A percentile compares a stretch with the other conserved stretches of the same genome.
Conservation (phyloP, 1,140 invertebrate genomes). For the Ericerus pela region DNA sequence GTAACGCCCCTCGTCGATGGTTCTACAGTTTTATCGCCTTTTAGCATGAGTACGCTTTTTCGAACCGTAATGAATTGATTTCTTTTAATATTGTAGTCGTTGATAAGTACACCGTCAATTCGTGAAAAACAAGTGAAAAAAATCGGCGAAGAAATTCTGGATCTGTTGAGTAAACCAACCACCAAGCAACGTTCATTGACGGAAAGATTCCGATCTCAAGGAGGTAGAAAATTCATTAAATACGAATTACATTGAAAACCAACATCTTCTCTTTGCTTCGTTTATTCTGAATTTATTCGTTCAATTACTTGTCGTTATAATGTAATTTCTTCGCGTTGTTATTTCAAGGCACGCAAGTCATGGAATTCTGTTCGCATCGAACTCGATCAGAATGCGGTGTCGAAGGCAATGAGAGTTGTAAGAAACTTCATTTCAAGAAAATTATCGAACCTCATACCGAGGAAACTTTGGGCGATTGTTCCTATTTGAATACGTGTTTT, state of each 20-base stretch:
- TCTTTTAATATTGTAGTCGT: conserved; percentile 41
- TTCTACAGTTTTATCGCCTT: too few relatives aligned
- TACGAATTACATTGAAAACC: too few relatives aligned
- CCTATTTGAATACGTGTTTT: conserved; percentile 95
- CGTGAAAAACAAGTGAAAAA: conserved; percentile 90
- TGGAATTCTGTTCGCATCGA: conserved; percentile 92
- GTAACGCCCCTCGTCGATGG: too few relatives aligned
- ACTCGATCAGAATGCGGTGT: conserved; percentile 76
- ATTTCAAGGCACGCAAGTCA: conserved; percentile 42
- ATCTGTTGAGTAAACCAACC: conserved; percentile 84
- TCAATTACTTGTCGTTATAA: too few relatives aligned
- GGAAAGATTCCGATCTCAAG: conserved; percentile 88
- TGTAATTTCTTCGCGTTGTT: neutral
- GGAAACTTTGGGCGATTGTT: conserved; percentile 89
- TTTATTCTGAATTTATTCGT: too few relatives aligned
- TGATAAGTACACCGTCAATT: conserved; percentile 84
- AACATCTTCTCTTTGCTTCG: too few relatives aligned
- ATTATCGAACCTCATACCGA: conserved; percentile 95
- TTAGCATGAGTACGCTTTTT: too few relatives aligned
- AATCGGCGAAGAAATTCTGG: conserved; percentile 88
- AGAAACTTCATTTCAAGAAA: conserved; percentile 91
- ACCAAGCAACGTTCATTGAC: conserved; percentile 87
- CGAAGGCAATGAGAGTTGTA: conserved; percentile 47
- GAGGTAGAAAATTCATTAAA: too few relatives aligned
- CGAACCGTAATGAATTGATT: neutral